Evolutionary conservation across 2,113 vertebrate genomes (phyloP), one percentile per base, ranked within the genome.

Genomic region (Lethenteron camtschaticum): DNA sequence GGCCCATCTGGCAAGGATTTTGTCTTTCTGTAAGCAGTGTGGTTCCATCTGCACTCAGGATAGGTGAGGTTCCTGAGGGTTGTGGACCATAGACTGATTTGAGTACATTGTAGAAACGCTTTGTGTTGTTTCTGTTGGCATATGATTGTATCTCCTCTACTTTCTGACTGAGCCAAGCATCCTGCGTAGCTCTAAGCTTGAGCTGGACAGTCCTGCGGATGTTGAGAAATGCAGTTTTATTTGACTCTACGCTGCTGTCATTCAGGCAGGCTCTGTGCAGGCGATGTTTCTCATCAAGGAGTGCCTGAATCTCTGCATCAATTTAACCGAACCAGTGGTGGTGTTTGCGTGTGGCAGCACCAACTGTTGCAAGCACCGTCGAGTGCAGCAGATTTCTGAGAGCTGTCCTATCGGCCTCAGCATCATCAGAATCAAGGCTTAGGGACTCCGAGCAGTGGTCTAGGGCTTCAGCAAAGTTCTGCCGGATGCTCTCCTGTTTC

Each of bases 101-200:
- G 63, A 66, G 63, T n/a, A 24, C n/a, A 66, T 66, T 66, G 60
- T 66, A 66, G 6, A 66, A 66, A n/a, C 63, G n/a, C 63, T 66
- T 8, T 66, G 8, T 66, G 63, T 9, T 11, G 20, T 10, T 66
- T 9, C 8, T 66, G 63, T 16, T 11, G 9, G 63, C 63, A 66
- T 11, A 9, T n/a, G 63, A 66, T 24, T 66, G 63, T n/a, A 66
- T 66, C 63, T 11, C 63, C n/a, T 66, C 63, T 66, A 16, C 63
- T 24, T 9, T 66, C 41, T 41, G 41, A 41, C 41, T 41, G 41
- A 41, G 41, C 41, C 41, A 41, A 41, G 41, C 41, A 41, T 41
- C 41, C 4, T 7, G 41, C 41, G 6, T 41, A 41, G 59, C 16
- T 63, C 16, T 63, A 18, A 63, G 59, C 59, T 63, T 14, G 16